Evolutionary conservation across 2,113 vertebrate species (phyloP).

Genomic region (Lethenteron camtschaticum): DNA sequence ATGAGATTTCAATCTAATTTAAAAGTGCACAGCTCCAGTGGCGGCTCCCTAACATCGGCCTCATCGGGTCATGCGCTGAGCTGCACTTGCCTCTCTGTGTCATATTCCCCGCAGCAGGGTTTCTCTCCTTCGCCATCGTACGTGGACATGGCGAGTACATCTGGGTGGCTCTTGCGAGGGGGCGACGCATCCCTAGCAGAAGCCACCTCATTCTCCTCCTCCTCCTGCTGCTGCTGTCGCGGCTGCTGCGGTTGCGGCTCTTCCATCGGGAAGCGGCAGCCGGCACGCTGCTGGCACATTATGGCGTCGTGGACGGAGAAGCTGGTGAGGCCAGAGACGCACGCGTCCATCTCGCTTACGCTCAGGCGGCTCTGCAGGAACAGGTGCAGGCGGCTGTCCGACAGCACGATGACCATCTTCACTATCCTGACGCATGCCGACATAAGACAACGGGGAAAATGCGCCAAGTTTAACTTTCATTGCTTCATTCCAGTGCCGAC

Average conservation of each 20-base stretch:
- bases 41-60: too few relatives aligned
- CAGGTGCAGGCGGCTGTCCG: constrained; percentile 83
- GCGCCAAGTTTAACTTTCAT: not conserved
- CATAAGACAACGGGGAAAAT: too few relatives aligned
- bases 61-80: too few relatives aligned
- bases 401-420: constrained; percentile 69
- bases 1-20: too few relatives aligned
- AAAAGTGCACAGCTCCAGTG: too few relatives aligned
- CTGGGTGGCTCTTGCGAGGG: too few relatives aligned
- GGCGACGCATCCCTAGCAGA: too few relatives aligned
- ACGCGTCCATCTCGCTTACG: constrained; percentile 51
- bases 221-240: not conserved
- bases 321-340: constrained; percentile 50
- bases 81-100: too few relatives aligned
- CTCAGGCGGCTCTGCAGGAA: constrained; percentile 91
- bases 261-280: not conserved
- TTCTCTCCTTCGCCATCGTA: too few relatives aligned
- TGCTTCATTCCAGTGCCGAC: not conserved
- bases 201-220: not conserved
- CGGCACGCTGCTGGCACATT: constrained; percentile 28
- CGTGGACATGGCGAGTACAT: too few relatives aligned
- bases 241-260: not conserved
- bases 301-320: constrained; percentile 56
- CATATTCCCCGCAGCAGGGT: too few relatives aligned
- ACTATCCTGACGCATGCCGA: constrained; percentile 30